Evolutionary conservation across 2,888 invertebrate genomes (phyloP), one percentile per base, ranked within the genome.

Genomic region (Tachystola acroxantha): DNA sequence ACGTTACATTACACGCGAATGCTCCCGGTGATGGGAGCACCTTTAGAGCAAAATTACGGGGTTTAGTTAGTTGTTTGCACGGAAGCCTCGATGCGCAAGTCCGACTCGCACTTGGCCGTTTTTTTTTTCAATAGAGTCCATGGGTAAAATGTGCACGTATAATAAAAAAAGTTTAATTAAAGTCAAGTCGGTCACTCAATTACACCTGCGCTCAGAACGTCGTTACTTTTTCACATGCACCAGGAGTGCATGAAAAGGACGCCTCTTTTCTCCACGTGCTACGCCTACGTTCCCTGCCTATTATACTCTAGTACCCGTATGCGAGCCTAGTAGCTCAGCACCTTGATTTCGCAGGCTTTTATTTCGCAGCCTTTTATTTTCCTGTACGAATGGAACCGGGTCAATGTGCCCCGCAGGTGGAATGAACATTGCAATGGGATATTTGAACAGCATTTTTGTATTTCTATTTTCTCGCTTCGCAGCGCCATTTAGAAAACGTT

Each of bases 301-400:
- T 66, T 64, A 61, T 69, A 56, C 60, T 62, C 47, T 43, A 16
- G 16, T 6, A n/a, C 16, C 3, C 16, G 16, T 58, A 64, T 70
- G 65, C 55, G 51, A 45, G 54, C 70, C 67, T 64, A 50, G 71
- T 73, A 60, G 7, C 33, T 24, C 24, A n/a, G 12, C 45, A 53
- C 64, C 58, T 64, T 66, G 71, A 73, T 71, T 72, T 65, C 52
- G 58, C 64, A 52, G 59, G 48, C 58, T 64, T 68, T 69, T 65
- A 63, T 62, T 63, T 61, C 62, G 49, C 52, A 6, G 16, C 24
- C 13, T 7, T 16, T 16, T 16, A 16, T 16, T 16, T 16, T 6
- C 16, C 62, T 66, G 57, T 56, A 47, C 46, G 46, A 50, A 42
- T 38, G 51, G 62, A 76, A 68, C 49, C 59, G 52, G 75, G 74